Evolutionary conservation across 2,797 vertebrate species (phyloP).

Genomic region (Oreortyx pictus): DNA sequence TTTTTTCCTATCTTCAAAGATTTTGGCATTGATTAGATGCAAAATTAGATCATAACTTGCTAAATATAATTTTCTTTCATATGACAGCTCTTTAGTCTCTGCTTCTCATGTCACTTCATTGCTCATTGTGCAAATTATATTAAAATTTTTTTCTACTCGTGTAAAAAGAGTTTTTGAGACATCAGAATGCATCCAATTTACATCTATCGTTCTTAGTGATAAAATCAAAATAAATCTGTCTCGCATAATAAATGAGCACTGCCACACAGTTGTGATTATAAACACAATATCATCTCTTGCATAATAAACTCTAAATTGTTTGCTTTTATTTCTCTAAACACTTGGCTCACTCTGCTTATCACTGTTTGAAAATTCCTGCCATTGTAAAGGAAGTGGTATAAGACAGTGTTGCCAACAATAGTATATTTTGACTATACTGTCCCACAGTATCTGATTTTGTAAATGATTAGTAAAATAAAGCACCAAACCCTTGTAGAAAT

Average conservation of each 20-base stretch:
- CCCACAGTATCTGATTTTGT: neutral
- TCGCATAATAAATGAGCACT: conserved; percentile 12
- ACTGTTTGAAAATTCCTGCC: neutral
- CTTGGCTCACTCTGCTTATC: neutral
- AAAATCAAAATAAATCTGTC: conserved; percentile 49
- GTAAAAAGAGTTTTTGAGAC: conserved; percentile 5
- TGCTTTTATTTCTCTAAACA: neutral
- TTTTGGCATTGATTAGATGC: conserved; percentile 34
- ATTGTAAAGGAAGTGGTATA: neutral
- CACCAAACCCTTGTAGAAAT: neutral
- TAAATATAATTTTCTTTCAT: conserved; percentile 53
- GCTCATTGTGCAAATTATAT: conserved; percentile 41
- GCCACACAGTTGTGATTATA: conserved; percentile 20
- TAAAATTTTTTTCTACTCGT: conserved; percentile 54
- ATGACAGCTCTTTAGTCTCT: conserved; percentile 42
- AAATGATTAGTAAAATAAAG: neutral
- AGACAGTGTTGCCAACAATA: neutral
- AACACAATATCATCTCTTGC: neutral
- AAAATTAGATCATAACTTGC: conserved; percentile 34
- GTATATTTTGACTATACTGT: neutral
- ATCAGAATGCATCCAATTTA: conserved; percentile 47
- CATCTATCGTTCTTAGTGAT: conserved; percentile 44
- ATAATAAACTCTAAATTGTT: neutral
- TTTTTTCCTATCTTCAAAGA: neutral
- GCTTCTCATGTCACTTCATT: conserved; percentile 35